phyloP scores from a whole-genome alignment of 2,797 vertebrate species.

The Rhabdomys pumilio region DNA sequence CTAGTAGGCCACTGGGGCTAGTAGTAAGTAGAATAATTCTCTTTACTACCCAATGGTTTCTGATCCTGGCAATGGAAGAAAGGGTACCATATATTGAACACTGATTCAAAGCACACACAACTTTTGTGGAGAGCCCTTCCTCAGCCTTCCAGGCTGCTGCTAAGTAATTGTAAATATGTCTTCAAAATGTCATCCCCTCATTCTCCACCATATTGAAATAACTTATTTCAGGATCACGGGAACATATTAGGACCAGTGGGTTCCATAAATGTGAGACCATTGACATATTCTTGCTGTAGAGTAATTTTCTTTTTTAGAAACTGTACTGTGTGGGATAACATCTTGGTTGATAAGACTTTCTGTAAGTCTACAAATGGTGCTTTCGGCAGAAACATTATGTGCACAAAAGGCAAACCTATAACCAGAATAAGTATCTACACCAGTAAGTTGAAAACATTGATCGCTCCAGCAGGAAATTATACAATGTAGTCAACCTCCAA shows the following conservation, averaged over 20 bases:
- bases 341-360: background rate
- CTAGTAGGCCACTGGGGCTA: background rate
- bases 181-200: background rate
- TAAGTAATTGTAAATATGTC: background rate
- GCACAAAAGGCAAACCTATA: background rate
- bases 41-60: background rate
- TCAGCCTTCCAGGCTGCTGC: background rate
- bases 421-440: background rate
- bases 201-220: background rate
- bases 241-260: background rate
- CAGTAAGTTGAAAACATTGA: background rate
- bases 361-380: background rate
- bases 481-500: background rate
- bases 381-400: background rate
- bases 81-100: background rate
- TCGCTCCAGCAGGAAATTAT: background rate
- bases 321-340: background rate
- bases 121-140: background rate
- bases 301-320: background rate
- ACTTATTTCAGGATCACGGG: background rate
- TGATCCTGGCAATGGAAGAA: background rate
- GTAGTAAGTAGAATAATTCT: background rate
- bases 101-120: background rate
- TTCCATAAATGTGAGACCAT: background rate
- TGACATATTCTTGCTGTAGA: background rate